phyloP scores from a whole-genome alignment of 2,797 vertebrate genomes.

The Melanotaenia boesemani region DNA sequence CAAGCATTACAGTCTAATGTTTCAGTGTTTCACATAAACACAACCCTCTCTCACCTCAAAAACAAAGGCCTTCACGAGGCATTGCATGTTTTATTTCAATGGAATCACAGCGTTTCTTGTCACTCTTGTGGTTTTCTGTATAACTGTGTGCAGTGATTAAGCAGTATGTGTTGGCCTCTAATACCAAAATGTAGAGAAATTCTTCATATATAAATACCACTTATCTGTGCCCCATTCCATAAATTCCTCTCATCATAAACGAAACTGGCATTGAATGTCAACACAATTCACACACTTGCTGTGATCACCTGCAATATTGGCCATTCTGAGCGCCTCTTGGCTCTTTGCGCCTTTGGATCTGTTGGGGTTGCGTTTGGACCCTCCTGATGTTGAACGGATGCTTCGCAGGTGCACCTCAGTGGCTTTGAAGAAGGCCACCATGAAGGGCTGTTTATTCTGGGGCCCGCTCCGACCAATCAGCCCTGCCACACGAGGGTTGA shows the following conservation, averaged over 20 bases:
- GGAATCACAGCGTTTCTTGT: conserved; percentile 23
- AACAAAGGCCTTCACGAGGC: conserved; percentile 53
- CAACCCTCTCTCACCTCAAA: conserved; percentile 64
- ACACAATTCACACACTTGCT: conserved; percentile 2
- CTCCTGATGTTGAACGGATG: conserved; percentile 86
- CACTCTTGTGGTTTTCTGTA: conserved; percentile 9
- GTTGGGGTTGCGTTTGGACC: conserved; percentile 91
- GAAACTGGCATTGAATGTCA: conserved; percentile 2
- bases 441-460: conserved; percentile 98
- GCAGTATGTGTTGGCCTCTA: conserved; percentile 6
- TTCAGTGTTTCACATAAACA: conserved; percentile 74
- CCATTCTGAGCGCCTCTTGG: conserved; percentile 92
- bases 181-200: conserved; percentile 28
- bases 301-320: conserved; percentile 91
- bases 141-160: neutral
- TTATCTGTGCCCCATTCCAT: conserved; percentile 50
- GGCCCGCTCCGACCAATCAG: conserved; percentile 93
- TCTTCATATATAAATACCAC: neutral
- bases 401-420: conserved; percentile 96
- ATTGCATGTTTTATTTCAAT: conserved; percentile 27
- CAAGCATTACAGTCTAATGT: conserved; percentile 72
- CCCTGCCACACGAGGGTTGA: conserved; percentile 93
- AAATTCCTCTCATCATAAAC: conserved; percentile 28
- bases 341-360: conserved; percentile 90
- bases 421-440: conserved; percentile 98